Base-by-base conservation (phyloP, 2,888 invertebrate genomes). In the Ptilodon capucinus region DNA sequence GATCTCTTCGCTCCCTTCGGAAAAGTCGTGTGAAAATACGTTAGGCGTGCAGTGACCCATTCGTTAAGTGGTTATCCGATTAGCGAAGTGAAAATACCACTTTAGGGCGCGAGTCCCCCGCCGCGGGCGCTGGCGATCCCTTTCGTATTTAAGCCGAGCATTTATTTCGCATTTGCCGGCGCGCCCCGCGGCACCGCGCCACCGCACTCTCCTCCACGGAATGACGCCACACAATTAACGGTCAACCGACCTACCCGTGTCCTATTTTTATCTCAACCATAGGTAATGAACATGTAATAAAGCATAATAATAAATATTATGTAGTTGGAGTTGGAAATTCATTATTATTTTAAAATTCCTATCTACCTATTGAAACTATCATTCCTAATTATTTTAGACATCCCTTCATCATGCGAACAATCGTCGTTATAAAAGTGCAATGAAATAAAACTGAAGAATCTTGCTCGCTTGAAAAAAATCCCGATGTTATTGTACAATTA, bases 31-130 rank as follows among this genome's bases (percentile, higher is more conserved):
- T 87, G 90, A 91, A 91, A 91, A 89, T 90, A 90, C 89, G 90
- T 88, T 88, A 84, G 89, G 85, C 87, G 88, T 84, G 90, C 91
- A 87, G 86, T 91, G 90, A 91, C 86, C 91, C 91, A 91, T 91
- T 91, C 90, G 91, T 89, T 87, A 90, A 91, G 91, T 89, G 91
- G 90, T 92, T 92, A 92, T 92, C 92, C 92, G 92, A 92, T 92
- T 92, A 92, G 91, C 86, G 90, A 92, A 92, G 91, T 91, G 92
- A 92, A 91, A 91, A 92, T 89, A 91, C 91, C 92, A 91, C 91
- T 92, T 91, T 91, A 76, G 91, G 89, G 91, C 84, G 85, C 82
- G 82, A 82, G 81, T 76, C 86, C 86, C 88, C 84, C 73, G 84
- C 86, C 84, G 84, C 86, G 84, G 85, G 86, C 81, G 64, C 74